Conservation (phyloP, 1,140 invertebrate genomes). For the Lasioglossum baleicum region DNA sequence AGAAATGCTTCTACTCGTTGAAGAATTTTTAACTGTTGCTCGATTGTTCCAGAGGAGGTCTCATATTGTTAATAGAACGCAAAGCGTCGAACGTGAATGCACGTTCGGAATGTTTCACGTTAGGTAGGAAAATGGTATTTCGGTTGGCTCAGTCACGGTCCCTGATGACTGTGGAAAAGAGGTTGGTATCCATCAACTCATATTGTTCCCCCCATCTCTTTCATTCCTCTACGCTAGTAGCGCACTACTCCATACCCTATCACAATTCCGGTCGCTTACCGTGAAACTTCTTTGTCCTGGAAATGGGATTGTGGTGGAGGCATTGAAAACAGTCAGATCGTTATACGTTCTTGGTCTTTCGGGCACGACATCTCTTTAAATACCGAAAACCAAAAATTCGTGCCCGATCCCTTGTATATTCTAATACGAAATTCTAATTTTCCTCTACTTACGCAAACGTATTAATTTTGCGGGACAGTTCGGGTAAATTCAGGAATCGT, state of each 20-base stretch:
- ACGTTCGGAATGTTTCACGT: constrained; percentile 33
- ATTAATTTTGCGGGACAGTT: too few species aligned
- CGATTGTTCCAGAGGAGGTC: too few species aligned
- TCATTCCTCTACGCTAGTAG: not conserved
- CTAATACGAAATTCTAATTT: too few species aligned
- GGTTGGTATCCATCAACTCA: constrained; percentile 52
- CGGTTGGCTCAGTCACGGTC: constrained; percentile 31
- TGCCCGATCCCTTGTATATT: too few species aligned
- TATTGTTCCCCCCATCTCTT: constrained; percentile 42
- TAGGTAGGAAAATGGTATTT: constrained; percentile 29
- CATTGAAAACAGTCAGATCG: constrained; percentile 23
- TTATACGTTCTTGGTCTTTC: constrained; percentile 3
- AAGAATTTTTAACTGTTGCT: not conserved
- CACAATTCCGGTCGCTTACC: constrained; percentile 34
- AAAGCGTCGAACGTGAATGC: not conserved
- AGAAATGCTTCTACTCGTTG: too few species aligned
- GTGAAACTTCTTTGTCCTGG: constrained; percentile 38
- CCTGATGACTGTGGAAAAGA: constrained; percentile 49
- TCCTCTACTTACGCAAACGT: too few species aligned
- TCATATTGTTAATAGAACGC: not conserved
- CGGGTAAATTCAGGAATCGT: not conserved
- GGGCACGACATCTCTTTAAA: not conserved
- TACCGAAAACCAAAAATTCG: not conserved
- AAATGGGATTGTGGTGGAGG: constrained; percentile 35
- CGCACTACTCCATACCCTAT: constrained; percentile 20